phyloP scores from a whole-genome alignment of 2,113 vertebrate genomes.

The Syngnathus floridae region DNA sequence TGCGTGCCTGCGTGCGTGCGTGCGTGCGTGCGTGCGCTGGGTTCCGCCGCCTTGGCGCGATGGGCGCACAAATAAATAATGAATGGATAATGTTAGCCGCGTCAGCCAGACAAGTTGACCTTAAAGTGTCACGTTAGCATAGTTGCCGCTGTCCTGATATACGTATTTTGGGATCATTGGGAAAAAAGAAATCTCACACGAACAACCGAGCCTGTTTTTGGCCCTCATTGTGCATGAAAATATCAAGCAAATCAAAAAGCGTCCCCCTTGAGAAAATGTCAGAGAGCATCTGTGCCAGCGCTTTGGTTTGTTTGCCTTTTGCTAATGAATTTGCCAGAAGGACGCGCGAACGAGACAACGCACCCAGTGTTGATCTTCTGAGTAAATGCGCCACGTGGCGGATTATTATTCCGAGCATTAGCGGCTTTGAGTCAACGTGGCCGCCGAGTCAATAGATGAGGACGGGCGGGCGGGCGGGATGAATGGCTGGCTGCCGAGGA shows the following conservation, averaged over 20 bases:
- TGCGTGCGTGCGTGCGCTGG: too few species aligned
- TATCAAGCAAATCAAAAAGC: background rate
- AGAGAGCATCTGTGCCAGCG: background rate
- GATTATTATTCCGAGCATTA: slow-evolving; percentile 47
- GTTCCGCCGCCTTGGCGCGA: background rate
- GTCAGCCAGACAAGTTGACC: background rate
- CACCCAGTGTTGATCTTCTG: slow-evolving; percentile 22
- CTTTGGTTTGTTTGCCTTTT: slow-evolving; percentile 26
- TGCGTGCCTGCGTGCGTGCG: too few species aligned
- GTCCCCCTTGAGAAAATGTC: background rate
- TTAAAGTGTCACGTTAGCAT: background rate
- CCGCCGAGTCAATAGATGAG: slow-evolving; percentile 7
- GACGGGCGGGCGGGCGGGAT: background rate
- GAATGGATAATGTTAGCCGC: background rate
- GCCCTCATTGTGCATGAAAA: background rate
- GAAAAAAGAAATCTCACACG: background rate
- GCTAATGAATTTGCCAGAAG: slow-evolving; percentile 35
- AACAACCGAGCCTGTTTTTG: background rate
- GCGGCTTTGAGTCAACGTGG: slow-evolving; percentile 8
- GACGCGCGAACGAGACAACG: slow-evolving; percentile 6
- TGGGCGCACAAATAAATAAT: background rate
- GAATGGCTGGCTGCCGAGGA: background rate
- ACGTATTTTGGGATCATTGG: background rate
- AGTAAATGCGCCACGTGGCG: slow-evolving; percentile 32
- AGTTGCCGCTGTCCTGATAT: background rate